These are phyloP conservation scores for Desmophyllum pertusum DNA, from an alignment of 92 coral and sea anemone species.

Conservation along the genomic window DNA sequence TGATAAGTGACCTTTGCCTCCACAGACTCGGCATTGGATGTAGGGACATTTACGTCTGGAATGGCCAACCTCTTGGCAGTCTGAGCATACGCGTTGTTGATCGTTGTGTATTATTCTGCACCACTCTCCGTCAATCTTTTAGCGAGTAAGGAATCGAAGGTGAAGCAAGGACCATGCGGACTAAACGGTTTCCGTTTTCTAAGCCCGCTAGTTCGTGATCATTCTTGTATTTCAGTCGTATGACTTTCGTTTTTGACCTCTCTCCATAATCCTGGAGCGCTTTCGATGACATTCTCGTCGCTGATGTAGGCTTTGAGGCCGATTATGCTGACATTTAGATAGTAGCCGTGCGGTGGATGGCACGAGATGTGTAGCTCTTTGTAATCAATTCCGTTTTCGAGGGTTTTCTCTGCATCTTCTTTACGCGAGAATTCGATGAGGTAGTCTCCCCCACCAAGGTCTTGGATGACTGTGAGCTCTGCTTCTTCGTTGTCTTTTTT, in stretches of 20 bases:
- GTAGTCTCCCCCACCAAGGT: background rate
- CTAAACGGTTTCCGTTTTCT: constrained; percentile 36
- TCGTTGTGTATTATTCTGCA: constrained; percentile 4
- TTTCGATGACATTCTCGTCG: background rate
- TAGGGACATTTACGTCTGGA: background rate
- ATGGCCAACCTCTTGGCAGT: constrained; percentile 21
- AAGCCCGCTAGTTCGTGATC: constrained; percentile 2
- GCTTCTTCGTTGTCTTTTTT: background rate
- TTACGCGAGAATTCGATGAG: background rate
- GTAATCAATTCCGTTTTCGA: background rate
- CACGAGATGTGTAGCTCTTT: background rate
- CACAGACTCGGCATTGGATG: background rate
- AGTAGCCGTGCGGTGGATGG: background rate
- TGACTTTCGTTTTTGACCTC: background rate
- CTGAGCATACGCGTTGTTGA: constrained; percentile 2
- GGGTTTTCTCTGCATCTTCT: background rate
- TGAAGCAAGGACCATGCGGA: background rate
- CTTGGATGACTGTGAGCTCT: background rate
- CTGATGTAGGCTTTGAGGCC: background rate
- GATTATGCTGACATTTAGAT: background rate
- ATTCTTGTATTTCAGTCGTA: constrained; percentile 18
- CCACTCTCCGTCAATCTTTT: background rate
- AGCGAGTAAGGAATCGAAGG: constrained; percentile 6
- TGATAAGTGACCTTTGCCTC: background rate
- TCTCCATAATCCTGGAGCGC: background rate